Evolutionary conservation across 2,113 vertebrate species (phyloP).

Genomic region (Illadopsis cleaveri): DNA sequence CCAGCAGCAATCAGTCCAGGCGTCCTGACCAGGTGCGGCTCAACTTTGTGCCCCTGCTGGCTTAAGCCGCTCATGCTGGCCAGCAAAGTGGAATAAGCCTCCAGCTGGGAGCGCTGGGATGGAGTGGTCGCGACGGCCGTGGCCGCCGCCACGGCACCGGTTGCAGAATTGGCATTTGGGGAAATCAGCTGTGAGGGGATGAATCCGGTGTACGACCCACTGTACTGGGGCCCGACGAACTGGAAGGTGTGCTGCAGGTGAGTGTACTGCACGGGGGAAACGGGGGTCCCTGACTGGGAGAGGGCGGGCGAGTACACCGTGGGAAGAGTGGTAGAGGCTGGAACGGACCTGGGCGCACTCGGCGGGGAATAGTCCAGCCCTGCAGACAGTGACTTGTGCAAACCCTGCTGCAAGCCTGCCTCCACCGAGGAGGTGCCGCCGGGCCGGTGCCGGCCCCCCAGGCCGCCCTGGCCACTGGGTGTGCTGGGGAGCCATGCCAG

Average conservation of each 20-base stretch:
- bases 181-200: conserved; percentile 91
- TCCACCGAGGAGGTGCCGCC: conserved; percentile 67
- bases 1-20: conserved; percentile 82
- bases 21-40: conserved; percentile 80
- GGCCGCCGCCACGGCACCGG: conserved; percentile 71
- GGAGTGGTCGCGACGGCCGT: conserved; percentile 78
- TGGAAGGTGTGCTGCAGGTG: conserved; percentile 92
- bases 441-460: conserved; percentile 69
- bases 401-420: conserved; percentile 78
- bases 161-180: conserved; percentile 78
- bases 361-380: conserved; percentile 81
- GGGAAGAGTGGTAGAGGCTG: conserved; percentile 83
- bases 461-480: conserved; percentile 73
- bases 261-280: conserved; percentile 87
- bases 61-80: conserved; percentile 78
- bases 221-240: conserved; percentile 89
- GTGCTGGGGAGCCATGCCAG: conserved; percentile 88
- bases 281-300: conserved; percentile 84
- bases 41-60: conserved; percentile 83
- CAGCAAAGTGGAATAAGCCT: conserved; percentile 89
- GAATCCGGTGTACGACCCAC: conserved; percentile 87
- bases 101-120: conserved; percentile 85
- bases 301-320: conserved; percentile 84
- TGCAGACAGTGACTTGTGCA: conserved; percentile 83
- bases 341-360: conserved; percentile 78